A percentile compares a stretch with the other conserved stretches of the same genome.
These are phyloP conservation scores for Eristalis tenax DNA, from an alignment of 2,888 invertebrate genomes.

Conservation along the genomic window DNA sequence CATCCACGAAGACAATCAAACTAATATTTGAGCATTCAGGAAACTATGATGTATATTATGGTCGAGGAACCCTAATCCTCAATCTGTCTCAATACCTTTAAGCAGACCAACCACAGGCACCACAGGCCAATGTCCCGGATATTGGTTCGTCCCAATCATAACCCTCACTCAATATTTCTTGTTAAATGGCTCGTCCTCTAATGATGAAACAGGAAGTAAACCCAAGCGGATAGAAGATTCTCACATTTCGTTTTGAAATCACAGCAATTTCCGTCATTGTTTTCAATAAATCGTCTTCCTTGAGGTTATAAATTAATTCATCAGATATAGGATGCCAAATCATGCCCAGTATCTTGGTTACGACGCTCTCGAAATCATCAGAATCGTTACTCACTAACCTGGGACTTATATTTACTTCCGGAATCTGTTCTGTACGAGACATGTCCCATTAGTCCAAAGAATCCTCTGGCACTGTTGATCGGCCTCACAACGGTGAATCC, in stretches of 20 bases:
- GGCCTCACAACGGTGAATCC: not conserved
- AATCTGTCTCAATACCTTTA: not conserved
- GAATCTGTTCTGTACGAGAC: not conserved
- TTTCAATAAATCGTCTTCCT: slow-evolving; percentile 1
- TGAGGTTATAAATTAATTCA: slow-evolving; percentile 3
- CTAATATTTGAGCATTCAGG: slow-evolving; percentile 2
- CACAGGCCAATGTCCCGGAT: not conserved
- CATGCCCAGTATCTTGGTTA: slow-evolving; percentile 16
- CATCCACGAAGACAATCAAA: slow-evolving; percentile 33
- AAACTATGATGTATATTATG: not conserved
- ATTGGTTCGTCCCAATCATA: slow-evolving; percentile 27
- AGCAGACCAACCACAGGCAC: not conserved
- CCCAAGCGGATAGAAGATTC: slow-evolving; percentile 31
- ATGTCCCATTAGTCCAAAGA: not conserved
- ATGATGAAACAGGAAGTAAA: slow-evolving; percentile 9
- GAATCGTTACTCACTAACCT: slow-evolving; percentile 1
- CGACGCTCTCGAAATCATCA: not conserved
- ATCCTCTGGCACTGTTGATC: not conserved
- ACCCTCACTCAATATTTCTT: slow-evolving; percentile 28
- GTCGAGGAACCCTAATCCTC: slow-evolving; percentile 6
- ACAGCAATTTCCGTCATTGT: not conserved
- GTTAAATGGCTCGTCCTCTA: slow-evolving; percentile 18
- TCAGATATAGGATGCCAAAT: not conserved
- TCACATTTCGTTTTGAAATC: slow-evolving; percentile 29
- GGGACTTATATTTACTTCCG: not conserved